Percentiles rank a stretch among this genome's conserved stretches.
Evolutionary conservation across 2,888 invertebrate species (phyloP).

Genomic region (Pseudoips prasinana): DNA sequence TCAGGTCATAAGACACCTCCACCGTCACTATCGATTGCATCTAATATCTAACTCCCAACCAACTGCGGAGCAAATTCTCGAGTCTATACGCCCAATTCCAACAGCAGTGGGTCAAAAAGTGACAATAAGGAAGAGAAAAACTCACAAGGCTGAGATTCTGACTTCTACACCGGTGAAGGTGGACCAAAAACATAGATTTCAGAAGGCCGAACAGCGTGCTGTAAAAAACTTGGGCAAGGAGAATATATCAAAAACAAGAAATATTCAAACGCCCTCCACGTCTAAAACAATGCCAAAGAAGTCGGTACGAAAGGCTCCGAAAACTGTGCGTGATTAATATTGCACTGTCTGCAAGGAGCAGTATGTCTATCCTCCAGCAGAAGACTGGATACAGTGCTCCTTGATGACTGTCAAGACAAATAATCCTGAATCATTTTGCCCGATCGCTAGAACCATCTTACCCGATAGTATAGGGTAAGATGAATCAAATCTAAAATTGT

Average conservation of each 20-base stretch:
- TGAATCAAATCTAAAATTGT: slow-evolving; percentile 3
- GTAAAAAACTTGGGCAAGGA: slow-evolving; percentile 2
- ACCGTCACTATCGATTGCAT: too few species aligned
- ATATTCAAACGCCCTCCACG: slow-evolving; percentile 1
- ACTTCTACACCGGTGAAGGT: too few species aligned
- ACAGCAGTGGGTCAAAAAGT: too few species aligned
- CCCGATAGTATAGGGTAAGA: slow-evolving; percentile 4
- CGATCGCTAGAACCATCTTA: slow-evolving; percentile 5
- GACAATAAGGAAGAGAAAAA: too few species aligned
- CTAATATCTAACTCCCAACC: too few species aligned
- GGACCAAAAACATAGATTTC: too few species aligned
- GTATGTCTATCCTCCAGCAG: slow-evolving; percentile 2
- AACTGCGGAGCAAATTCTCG: too few species aligned
- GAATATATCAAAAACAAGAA: slow-evolving; percentile 1
- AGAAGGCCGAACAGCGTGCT: too few species aligned
- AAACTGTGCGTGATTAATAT: slow-evolving; percentile 5
- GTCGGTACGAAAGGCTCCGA: neutral
- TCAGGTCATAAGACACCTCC: too few species aligned
- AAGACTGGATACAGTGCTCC: slow-evolving; percentile 6
- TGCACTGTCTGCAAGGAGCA: too few species aligned
- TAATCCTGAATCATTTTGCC: slow-evolving; percentile 3
- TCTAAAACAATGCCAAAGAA: slow-evolving; percentile 1
- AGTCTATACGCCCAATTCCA: too few species aligned
- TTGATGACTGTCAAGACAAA: slow-evolving; percentile 2
- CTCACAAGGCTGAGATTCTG: too few species aligned